phyloP scores from a whole-genome alignment of 30 jellyfish, hydroid and myxozoan genomes.

The Hydractinia symbiolongicarpus region DNA sequence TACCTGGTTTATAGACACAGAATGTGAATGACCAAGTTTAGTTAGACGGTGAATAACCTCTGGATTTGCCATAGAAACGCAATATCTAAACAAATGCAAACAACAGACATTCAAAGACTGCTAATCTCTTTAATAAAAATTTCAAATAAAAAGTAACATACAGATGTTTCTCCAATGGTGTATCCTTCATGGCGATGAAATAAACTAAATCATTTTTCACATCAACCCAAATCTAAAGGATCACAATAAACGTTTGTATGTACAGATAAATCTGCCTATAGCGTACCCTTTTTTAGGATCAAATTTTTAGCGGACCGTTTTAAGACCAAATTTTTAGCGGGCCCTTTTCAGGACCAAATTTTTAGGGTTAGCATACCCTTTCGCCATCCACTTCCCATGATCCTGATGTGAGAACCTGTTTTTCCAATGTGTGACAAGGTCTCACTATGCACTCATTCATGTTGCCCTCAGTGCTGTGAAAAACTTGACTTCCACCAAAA shows the following conservation, averaged over 20 bases:
- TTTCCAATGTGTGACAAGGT: constrained; percentile 21
- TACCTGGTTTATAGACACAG: constrained; percentile 63
- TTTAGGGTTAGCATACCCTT: constrained; percentile 35
- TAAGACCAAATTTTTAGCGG: too few species aligned
- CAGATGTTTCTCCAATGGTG: constrained; percentile 87
- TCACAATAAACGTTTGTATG: neutral
- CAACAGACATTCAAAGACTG: too few species aligned
- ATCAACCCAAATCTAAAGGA: constrained; percentile 81
- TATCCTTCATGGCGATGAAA: constrained; percentile 66
- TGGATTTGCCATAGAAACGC: constrained; percentile 27
- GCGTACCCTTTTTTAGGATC: too few species aligned
- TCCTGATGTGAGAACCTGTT: constrained; percentile 59
- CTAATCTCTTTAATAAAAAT: too few species aligned
- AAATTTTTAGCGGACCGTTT: too few species aligned
- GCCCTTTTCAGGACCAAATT: too few species aligned
- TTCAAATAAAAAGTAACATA: constrained; percentile 16
- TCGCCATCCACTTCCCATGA: constrained; percentile 70
- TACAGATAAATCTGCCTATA: too few species aligned
- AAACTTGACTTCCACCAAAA: constrained; percentile 20
- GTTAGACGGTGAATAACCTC: constrained; percentile 34
- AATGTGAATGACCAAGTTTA: constrained; percentile 50
- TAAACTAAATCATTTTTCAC: constrained; percentile 57
- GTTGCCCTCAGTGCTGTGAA: neutral
- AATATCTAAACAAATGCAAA: constrained; percentile 23
- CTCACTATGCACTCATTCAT: constrained; percentile 32